Conservation (phyloP, 2,797 vertebrate species). For the Aphelocoma californica region DNA sequence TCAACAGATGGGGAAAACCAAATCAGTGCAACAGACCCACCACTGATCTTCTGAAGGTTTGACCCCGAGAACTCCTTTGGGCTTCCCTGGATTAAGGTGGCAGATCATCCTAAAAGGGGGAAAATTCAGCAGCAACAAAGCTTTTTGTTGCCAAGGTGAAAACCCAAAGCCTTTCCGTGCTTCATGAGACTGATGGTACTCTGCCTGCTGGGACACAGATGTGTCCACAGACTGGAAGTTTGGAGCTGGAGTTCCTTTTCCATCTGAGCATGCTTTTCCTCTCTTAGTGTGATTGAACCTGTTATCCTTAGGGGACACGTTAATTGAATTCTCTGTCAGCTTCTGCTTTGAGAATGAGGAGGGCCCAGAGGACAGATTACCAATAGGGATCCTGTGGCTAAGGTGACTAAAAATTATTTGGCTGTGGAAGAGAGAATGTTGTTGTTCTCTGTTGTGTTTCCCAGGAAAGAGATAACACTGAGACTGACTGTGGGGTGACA, state of each 20-base stretch:
- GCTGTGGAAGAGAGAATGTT: not conserved
- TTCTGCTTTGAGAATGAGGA: conserved; percentile 13
- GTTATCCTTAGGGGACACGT: conserved; percentile 3
- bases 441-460: not conserved
- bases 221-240: not conserved
- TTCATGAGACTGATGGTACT: not conserved
- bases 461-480: not conserved
- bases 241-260: not conserved
- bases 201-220: not conserved
- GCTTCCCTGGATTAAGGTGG: not conserved
- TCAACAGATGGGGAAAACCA: not conserved
- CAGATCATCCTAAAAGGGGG: not conserved
- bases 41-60: not conserved
- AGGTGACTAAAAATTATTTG: conserved; percentile 54
- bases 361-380: conserved; percentile 32
- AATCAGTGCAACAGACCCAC: not conserved
- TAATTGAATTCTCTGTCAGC: conserved; percentile 63
- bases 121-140: not conserved
- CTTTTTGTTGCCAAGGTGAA: not conserved
- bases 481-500: not conserved
- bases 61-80: not conserved
- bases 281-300: not conserved
- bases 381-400: not conserved
- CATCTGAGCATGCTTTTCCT: not conserved
- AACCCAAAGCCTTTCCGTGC: not conserved